Conservation (phyloP, 2,888 invertebrate species). For the Caenorhabditis sp. region DNA sequence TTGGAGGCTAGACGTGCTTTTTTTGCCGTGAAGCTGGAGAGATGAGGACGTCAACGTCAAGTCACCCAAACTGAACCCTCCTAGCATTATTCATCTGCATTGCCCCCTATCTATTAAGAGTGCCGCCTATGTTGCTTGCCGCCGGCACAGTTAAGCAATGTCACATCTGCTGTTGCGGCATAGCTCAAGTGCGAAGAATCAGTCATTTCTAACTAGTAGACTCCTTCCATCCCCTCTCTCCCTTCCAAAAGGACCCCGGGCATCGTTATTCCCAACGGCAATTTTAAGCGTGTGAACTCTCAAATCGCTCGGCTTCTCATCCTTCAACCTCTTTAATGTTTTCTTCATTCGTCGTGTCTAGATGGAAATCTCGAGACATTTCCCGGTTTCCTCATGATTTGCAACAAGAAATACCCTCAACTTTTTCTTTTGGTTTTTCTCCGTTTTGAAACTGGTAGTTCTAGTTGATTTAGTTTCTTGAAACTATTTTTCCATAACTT, state of each 20-base stretch:
- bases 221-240: too few species aligned
- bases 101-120: conserved; percentile 44
- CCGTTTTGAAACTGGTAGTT: too few species aligned
- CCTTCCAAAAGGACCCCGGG: conserved; percentile 13
- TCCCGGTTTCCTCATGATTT: conserved; percentile 6
- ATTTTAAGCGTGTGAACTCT: conserved; percentile 66
- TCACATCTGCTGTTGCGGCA: conserved; percentile 27
- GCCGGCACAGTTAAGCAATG: conserved; percentile 55
- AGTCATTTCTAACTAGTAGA: conserved; percentile 42
- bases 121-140: conserved; percentile 29
- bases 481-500: too few species aligned
- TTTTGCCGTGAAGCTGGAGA: conserved; percentile 20
- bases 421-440: too few species aligned
- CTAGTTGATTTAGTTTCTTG: too few species aligned
- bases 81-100: conserved; percentile 37
- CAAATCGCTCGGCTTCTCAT: conserved; percentile 48
- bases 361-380: conserved; percentile 13
- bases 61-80: conserved; percentile 18
- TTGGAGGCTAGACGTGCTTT: conserved; percentile 16
- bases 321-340: conserved; percentile 54
- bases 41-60: conserved; percentile 33
- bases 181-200: conserved; percentile 52
- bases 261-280: conserved; percentile 64
- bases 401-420: too few species aligned
- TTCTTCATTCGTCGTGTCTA: conserved; percentile 35